Evolutionary conservation across 2,113 vertebrate genomes (phyloP).

Genomic region (Hyaena hyaena): DNA sequence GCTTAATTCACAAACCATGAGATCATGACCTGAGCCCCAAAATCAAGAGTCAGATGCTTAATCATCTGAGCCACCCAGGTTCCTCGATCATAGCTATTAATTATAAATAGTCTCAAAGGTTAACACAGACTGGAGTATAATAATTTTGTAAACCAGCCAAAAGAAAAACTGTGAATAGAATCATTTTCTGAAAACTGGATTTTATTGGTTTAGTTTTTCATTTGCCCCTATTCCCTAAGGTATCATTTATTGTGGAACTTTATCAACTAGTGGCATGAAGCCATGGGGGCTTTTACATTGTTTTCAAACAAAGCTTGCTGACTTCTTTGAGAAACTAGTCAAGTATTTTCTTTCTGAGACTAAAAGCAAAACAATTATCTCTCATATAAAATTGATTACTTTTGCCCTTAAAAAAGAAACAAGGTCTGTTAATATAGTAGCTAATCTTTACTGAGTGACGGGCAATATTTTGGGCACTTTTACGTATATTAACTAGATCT

Average conservation of each 20-base stretch:
- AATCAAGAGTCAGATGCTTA: too few relatives aligned
- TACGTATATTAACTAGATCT: neutral
- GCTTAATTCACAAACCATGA: too few relatives aligned
- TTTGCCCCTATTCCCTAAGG: neutral
- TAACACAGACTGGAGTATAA: neutral
- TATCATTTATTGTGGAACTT: neutral
- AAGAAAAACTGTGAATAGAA: conserved; percentile 46
- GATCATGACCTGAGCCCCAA: too few relatives aligned
- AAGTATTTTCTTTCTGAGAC: neutral
- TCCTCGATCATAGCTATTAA: conserved; percentile 8
- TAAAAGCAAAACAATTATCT: conserved; percentile 47
- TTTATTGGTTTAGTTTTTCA: neutral
- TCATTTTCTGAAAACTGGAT: conserved; percentile 42
- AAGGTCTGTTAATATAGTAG: neutral
- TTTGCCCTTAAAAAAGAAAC: neutral
- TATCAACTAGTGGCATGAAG: neutral
- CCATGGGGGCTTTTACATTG: neutral
- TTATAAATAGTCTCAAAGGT: conserved; percentile 42
- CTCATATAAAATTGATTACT: neutral
- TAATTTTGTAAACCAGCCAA: conserved; percentile 51
- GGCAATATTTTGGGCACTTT: neutral
- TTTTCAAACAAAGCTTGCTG: conserved; percentile 30
- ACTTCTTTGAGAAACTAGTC: conserved; percentile 8
- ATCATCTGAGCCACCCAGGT: too few relatives aligned
- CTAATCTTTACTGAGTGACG: neutral